Evolutionary conservation across 2,113 vertebrate genomes (phyloP).

Genomic region (Echinops telfairi): DNA sequence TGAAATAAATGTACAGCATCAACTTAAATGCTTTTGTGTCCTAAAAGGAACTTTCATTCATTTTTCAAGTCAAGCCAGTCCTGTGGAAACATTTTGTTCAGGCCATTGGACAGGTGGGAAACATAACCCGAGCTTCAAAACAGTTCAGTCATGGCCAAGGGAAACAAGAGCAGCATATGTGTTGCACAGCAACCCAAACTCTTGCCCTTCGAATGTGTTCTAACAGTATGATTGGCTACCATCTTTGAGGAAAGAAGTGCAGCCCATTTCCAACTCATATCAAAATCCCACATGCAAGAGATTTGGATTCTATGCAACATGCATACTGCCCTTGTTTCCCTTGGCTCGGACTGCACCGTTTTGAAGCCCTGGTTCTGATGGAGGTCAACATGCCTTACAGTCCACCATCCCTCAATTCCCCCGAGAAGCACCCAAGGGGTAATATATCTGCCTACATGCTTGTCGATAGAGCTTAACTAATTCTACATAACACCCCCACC

Average conservation of each 20-base stretch:
- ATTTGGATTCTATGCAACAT: neutral
- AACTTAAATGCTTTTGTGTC: neutral
- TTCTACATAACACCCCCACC: conserved; percentile 30
- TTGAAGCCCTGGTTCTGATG: neutral
- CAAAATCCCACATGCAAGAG: neutral
- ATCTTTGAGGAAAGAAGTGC: neutral
- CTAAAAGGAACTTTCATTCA: neutral
- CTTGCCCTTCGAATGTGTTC: too few species aligned
- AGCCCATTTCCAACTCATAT: neutral
- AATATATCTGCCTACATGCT: conserved; percentile 65
- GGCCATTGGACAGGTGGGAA: too few species aligned
- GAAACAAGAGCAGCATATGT: neutral
- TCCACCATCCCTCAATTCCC: neutral
- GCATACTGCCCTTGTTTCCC: neutral
- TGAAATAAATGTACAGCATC: neutral
- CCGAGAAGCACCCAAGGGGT: conserved; percentile 52
- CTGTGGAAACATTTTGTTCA: neutral
- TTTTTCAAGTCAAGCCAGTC: neutral
- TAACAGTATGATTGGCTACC: too few species aligned
- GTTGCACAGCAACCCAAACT: too few species aligned
- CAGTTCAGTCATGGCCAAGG: neutral
- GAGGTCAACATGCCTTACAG: neutral
- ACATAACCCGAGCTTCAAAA: neutral
- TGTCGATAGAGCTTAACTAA: conserved; percentile 75
- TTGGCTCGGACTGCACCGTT: neutral